These are phyloP conservation scores for Lathamus discolor DNA, from an alignment of 2,113 vertebrate species.

Conservation along the genomic window DNA sequence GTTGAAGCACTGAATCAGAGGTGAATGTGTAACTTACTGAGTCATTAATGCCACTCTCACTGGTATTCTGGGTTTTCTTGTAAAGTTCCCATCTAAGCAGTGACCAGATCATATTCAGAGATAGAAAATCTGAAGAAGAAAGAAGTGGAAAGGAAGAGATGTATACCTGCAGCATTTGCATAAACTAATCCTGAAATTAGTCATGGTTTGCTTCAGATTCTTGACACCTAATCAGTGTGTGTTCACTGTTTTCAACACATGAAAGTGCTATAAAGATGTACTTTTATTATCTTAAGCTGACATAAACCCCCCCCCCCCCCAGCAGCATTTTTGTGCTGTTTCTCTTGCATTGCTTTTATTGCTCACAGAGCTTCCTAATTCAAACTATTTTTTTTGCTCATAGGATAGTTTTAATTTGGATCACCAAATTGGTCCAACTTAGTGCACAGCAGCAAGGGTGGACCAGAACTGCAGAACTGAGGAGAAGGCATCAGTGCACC, in stretches of 20 bases:
- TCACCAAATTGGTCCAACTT: background rate
- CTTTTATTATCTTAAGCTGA: background rate
- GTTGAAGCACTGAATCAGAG: slow-evolving; percentile 2
- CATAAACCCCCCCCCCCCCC: background rate
- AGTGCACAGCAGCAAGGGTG: background rate
- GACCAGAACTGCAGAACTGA: background rate
- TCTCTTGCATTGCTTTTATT: background rate
- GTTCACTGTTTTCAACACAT: background rate
- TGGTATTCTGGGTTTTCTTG: background rate
- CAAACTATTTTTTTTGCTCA: background rate
- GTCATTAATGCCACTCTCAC: background rate
- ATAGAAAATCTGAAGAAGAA: background rate
- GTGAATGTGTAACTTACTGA: background rate
- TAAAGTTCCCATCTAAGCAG: slow-evolving; percentile 4
- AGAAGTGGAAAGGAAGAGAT: background rate
- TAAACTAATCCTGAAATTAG: slow-evolving; percentile 27
- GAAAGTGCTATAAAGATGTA: background rate
- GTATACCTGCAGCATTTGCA: background rate
- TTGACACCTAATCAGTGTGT: background rate
- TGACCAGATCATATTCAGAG: background rate
- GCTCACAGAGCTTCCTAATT: background rate
- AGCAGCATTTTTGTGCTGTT: background rate
- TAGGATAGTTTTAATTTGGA: background rate
- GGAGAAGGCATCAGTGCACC: background rate
- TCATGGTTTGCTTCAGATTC: background rate